Evolutionary conservation across 2,113 vertebrate genomes (phyloP), one percentile per base, ranked within the genome.

Genomic region (Tylochromis polylepis): DNA sequence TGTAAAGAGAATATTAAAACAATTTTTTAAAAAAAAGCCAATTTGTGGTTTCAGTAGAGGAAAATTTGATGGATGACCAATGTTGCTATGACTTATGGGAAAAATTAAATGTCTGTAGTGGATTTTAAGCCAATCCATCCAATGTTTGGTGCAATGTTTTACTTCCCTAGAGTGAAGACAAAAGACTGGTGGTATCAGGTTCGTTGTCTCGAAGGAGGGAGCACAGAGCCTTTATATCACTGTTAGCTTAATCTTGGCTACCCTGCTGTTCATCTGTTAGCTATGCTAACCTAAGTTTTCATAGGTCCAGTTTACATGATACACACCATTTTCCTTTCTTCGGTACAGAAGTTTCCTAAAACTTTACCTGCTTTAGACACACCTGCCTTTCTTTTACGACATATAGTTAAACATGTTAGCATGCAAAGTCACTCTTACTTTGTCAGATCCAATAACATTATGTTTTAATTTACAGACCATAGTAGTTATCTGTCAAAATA

Each of bases 151-250:
- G 20, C 20, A 38, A 38, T 38, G 2, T 38, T 67, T 67, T 3
- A 22, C 62, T 14, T 67, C 20, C 14, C 34, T 38, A 11, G 6
- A 67, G 34, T 22, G 20, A 67, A 67, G 20, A 67, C 11, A 8
- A 38, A 67, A 67, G 6, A 38, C 34, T 67, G 34, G 8, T 67
- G 20, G 20, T 65, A 38, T 38, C 60, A 22, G 60, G 6, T 65
- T 38, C 20, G 34, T 65, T 65, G 60, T 65, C 2, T 8, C 14
- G 38, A 8, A 14, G 31, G 11, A 12, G 0, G 0, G 7, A n/a
- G n/a, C 8, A 16, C 43, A 24, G 36, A 43, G 36, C 65, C 36
- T 43, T 24, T 2, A 43, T 10, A 41, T 43, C 36, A 70, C 3
- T 70, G n/a, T 43, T 70, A 70, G 12, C 65, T 16, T 24, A 70